Percentiles rank a stretch among this genome's conserved stretches.
These are phyloP conservation scores for Augochlora pura DNA, from an alignment of 1,140 invertebrate species.

Conservation along the genomic window DNA sequence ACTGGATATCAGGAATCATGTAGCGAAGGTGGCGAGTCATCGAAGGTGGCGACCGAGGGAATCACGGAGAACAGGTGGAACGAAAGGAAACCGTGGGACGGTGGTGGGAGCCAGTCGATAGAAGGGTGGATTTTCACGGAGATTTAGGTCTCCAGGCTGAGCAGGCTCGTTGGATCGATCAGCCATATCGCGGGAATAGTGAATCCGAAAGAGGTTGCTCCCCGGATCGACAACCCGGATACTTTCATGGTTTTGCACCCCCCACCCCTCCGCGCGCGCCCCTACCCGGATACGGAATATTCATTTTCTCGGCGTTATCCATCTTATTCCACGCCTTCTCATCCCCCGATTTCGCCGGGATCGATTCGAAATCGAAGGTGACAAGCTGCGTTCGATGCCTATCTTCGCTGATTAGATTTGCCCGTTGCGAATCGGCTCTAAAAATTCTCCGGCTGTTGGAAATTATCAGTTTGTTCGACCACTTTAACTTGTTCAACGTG, in stretches of 20 bases:
- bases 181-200: conserved; percentile 31
- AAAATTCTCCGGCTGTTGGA: too few species aligned
- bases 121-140: conserved; percentile 49
- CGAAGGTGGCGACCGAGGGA: not conserved
- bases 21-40: conserved; percentile 12
- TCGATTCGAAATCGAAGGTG: too few species aligned
- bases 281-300: conserved; percentile 1
- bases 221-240: conserved; percentile 37
- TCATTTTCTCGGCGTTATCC: not conserved
- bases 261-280: not conserved
- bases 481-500: too few species aligned
- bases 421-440: too few species aligned
- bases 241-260: conserved; percentile 30
- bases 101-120: not conserved
- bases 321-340: too few species aligned
- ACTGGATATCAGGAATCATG: not conserved
- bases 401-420: too few species aligned
- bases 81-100: conserved; percentile 6
- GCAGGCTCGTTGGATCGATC: conserved; percentile 50
- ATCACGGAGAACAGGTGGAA: not conserved
- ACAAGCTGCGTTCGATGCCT: too few species aligned
- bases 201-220: conserved; percentile 52
- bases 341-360: too few species aligned
- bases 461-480: too few species aligned
- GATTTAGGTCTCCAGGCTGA: conserved; percentile 55